A percentile compares a stretch with the other conserved stretches of the same genome.
phyloP scores from a whole-genome alignment of 2,797 vertebrate species.

The Notolabrus celidotus region DNA sequence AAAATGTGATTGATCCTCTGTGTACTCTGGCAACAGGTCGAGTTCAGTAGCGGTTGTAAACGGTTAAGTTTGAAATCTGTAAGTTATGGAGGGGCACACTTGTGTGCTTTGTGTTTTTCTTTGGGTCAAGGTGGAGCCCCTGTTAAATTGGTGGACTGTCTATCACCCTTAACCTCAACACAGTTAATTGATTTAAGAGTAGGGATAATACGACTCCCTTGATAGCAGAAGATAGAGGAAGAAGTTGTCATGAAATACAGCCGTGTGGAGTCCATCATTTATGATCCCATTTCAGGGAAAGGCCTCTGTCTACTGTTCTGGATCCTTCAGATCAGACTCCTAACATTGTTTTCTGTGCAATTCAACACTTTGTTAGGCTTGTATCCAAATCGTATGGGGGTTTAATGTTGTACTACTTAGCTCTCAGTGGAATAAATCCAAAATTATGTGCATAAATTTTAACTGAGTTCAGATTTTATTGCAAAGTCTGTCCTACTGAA shows the following conservation, averaged over 20 bases:
- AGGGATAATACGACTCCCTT: slow-evolving; percentile 35
- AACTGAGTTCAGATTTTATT: slow-evolving; percentile 46
- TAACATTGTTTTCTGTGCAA: slow-evolving; percentile 48
- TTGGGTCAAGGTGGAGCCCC: slow-evolving; percentile 73
- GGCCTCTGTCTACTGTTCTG: slow-evolving; percentile 26
- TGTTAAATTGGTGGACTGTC: slow-evolving; percentile 62
- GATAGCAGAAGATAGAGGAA: slow-evolving; percentile 42
- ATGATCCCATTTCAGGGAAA: slow-evolving; percentile 45
- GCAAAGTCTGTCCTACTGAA: slow-evolving; percentile 38
- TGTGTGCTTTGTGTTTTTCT: slow-evolving; percentile 64
- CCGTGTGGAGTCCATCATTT: slow-evolving; percentile 34
- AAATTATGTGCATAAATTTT: slow-evolving; percentile 46
- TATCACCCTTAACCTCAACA: slow-evolving; percentile 67
- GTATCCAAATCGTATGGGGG: slow-evolving; percentile 33
- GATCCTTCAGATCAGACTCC: slow-evolving; percentile 36
- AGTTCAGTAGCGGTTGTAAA: slow-evolving; percentile 73
- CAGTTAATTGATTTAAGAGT: slow-evolving; percentile 64
- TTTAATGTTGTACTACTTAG: slow-evolving; percentile 31
- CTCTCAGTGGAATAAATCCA: slow-evolving; percentile 33
- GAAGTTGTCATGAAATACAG: slow-evolving; percentile 43
- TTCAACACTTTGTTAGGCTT: slow-evolving; percentile 48
- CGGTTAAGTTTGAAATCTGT: slow-evolving; percentile 69
- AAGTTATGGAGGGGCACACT: slow-evolving; percentile 85
- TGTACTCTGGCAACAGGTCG: slow-evolving; percentile 79
- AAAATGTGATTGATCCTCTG: slow-evolving; percentile 78